Evolutionary conservation across 1,140 invertebrate genomes (phyloP).

Genomic region (Drosophila hydei): DNA sequence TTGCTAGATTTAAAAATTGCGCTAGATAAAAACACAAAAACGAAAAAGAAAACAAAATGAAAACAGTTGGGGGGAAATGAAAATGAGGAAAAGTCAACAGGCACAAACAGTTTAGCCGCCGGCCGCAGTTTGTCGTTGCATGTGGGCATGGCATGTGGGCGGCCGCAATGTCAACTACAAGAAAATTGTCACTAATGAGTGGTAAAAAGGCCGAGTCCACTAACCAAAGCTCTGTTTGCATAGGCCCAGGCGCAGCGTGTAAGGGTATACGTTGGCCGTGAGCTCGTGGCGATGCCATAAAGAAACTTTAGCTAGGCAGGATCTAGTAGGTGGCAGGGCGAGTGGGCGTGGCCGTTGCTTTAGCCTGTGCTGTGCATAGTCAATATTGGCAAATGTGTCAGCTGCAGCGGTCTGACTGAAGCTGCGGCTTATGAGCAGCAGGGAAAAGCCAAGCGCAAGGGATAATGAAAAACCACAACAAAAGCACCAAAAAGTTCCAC

Average conservation of each 20-base stretch:
- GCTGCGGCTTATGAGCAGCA: slow-evolving; percentile 68
- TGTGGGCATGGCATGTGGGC: slow-evolving; percentile 54
- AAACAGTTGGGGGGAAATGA: slow-evolving; percentile 13
- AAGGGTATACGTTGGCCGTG: slow-evolving; percentile 26
- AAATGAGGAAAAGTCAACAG: slow-evolving; percentile 32
- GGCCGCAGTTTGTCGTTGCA: slow-evolving; percentile 20
- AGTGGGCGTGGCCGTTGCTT: slow-evolving; percentile 7
- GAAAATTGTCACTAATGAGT: slow-evolving; percentile 83
- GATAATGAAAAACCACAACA: slow-evolving; percentile 80
- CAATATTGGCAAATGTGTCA: slow-evolving; percentile 80
- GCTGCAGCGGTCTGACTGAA: slow-evolving; percentile 51
- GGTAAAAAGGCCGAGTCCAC: slow-evolving; percentile 69
- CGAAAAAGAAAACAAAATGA: slow-evolving; percentile 11
- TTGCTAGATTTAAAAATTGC: slow-evolving; percentile 39
- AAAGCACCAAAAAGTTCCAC: slow-evolving; percentile 72
- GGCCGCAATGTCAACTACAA: slow-evolving; percentile 77
- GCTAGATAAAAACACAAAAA: slow-evolving; percentile 9
- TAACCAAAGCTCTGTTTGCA: slow-evolving; percentile 60
- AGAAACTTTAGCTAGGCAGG: slow-evolving; percentile 29
- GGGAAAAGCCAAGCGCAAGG: slow-evolving; percentile 64
- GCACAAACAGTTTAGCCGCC: slow-evolving; percentile 48
- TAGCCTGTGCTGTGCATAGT: slow-evolving; percentile 51
- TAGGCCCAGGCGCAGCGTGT: slow-evolving; percentile 37
- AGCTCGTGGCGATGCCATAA: slow-evolving; percentile 22
- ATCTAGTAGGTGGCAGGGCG: neutral